Conservation (phyloP, 2,113 vertebrate species). For the Labrus mixtus region DNA sequence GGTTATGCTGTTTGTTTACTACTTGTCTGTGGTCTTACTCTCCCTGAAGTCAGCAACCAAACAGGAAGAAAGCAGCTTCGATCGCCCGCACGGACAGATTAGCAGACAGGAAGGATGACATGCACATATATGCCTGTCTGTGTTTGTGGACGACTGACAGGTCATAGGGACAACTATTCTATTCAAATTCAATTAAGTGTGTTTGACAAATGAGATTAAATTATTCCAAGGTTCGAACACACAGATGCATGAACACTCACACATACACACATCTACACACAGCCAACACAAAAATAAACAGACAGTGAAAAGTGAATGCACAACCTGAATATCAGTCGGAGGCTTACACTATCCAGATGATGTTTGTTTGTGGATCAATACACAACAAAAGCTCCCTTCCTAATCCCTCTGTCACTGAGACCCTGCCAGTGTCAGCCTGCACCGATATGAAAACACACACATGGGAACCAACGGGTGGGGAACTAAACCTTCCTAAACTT, state of each 20-base stretch:
- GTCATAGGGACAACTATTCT: conserved; percentile 16
- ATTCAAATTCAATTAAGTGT: conserved; percentile 26
- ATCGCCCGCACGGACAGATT: conserved; percentile 18
- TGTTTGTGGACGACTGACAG: conserved; percentile 1
- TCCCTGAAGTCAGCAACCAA: background rate
- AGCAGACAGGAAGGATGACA: background rate
- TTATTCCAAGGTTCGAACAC: conserved; percentile 16
- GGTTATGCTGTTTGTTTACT: background rate
- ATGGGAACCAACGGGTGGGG: background rate
- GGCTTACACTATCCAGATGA: conserved; percentile 76
- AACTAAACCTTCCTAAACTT: background rate
- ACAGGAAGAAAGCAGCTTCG: conserved; percentile 6
- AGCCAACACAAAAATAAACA: conserved; percentile 35
- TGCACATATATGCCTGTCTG: background rate
- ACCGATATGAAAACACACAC: conserved; percentile 3
- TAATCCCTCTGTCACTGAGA: conserved; percentile 75
- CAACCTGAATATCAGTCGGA: conserved; percentile 68
- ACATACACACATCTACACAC: background rate
- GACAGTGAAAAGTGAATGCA: conserved; percentile 35
- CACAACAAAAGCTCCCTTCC: conserved; percentile 36
- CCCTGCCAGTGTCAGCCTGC: conserved; percentile 28
- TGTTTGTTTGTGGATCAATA: conserved; percentile 79
- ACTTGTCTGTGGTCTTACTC: conserved; percentile 12
- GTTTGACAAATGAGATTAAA: conserved; percentile 44
- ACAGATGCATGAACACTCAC: background rate